These are phyloP conservation scores for Musca vetustissima DNA, from an alignment of 1,140 invertebrate genomes.

Conservation along the genomic window DNA sequence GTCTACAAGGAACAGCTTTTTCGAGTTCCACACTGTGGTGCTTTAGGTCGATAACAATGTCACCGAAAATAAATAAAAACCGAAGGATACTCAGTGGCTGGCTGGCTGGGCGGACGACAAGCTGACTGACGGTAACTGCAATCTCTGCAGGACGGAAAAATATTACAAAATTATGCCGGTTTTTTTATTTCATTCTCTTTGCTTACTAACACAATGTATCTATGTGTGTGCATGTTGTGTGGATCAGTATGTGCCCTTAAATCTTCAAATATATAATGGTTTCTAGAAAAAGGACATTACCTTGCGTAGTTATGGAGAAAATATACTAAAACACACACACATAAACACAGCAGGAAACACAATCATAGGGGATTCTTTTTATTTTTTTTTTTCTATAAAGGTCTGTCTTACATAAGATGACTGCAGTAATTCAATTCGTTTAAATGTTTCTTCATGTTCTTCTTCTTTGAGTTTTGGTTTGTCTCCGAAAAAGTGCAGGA, in stretches of 20 bases:
- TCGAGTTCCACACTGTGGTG: too few relatives aligned
- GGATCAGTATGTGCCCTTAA: not conserved
- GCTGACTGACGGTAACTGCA: constrained; percentile 2
- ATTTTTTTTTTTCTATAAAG: too few relatives aligned
- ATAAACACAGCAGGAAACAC: too few relatives aligned
- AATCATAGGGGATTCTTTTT: too few relatives aligned
- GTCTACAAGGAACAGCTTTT: too few relatives aligned
- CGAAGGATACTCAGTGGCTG: too few relatives aligned
- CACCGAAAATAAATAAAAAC: too few relatives aligned
- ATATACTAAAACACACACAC: not conserved
- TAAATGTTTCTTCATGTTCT: constrained; percentile 4
- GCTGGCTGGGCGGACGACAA: too few relatives aligned
- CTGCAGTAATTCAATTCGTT: constrained; percentile 23
- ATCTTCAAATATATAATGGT: constrained; percentile 17
- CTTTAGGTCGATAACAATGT: too few relatives aligned
- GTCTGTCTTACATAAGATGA: constrained; percentile 14
- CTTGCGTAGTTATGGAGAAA: not conserved
- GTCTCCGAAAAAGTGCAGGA: too few relatives aligned
- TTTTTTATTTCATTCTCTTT: not conserved
- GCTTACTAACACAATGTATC: not conserved
- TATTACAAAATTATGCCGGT: constrained; percentile 19
- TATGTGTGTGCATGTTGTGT: not conserved
- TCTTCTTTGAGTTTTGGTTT: too few relatives aligned
- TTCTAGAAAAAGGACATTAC: constrained; percentile 10
- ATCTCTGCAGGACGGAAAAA: constrained; percentile 14